Conservation (phyloP, 2,113 vertebrate genomes). For the Phoxinus phoxinus region DNA sequence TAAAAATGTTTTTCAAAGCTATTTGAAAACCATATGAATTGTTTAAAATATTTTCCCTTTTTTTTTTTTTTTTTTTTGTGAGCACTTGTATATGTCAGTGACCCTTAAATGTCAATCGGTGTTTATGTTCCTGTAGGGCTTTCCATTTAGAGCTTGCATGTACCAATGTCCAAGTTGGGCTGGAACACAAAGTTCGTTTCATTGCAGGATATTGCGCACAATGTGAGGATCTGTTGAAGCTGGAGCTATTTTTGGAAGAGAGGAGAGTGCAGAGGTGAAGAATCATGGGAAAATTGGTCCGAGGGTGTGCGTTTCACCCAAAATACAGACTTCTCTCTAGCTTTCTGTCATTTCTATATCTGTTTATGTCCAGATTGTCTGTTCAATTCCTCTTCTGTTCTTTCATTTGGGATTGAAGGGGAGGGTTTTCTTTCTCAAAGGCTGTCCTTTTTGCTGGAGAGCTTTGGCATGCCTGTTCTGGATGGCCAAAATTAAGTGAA, state of each 20-base stretch:
- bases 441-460: conserved; percentile 69
- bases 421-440: conserved; percentile 64
- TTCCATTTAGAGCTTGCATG: background rate
- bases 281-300: conserved; percentile 50
- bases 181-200: background rate
- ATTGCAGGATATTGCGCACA: conserved; percentile 19
- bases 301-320: conserved; percentile 44
- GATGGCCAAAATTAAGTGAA: conserved; percentile 69
- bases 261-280: conserved; percentile 34
- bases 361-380: conserved; percentile 54
- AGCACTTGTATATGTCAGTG: background rate
- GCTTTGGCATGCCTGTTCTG: conserved; percentile 55
- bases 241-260: conserved; percentile 65
- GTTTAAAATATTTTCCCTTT: background rate
- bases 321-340: background rate
- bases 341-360: conserved; percentile 31
- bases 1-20: background rate
- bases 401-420: conserved; percentile 59
- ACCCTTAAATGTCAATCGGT: background rate
- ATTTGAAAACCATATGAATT: background rate
- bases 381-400: conserved; percentile 75
- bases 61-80: background rate
- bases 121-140: background rate
- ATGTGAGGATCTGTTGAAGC: conserved; percentile 7
- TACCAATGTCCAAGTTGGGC: background rate